These are phyloP conservation scores for Charadrius vociferus DNA, from an alignment of 2,113 vertebrate genomes.

Conservation along the genomic window DNA sequence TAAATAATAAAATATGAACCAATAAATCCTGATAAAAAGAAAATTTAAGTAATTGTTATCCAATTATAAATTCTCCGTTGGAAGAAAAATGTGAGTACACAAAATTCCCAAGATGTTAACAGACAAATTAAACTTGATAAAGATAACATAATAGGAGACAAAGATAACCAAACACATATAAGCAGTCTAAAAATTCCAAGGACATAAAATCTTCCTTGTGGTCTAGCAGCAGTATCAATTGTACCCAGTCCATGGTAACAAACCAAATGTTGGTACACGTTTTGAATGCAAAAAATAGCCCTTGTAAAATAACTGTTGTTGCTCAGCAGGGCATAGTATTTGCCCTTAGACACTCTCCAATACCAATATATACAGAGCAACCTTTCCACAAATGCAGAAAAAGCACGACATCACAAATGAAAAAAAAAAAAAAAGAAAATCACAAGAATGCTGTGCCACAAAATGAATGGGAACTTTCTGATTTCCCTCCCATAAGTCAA, in stretches of 20 bases:
- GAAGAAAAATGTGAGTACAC: not conserved
- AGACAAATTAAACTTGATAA: not conserved
- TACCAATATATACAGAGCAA: not conserved
- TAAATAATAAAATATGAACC: not conserved
- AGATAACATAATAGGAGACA: not conserved
- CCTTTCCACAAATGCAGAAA: not conserved
- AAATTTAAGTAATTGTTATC: not conserved
- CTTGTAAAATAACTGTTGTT: not conserved
- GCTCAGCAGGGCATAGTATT: not conserved
- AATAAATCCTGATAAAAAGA: not conserved
- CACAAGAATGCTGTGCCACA: accelerated
- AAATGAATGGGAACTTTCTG: not conserved
- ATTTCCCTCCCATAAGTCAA: not conserved
- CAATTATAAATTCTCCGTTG: not conserved
- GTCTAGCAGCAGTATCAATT: not conserved
- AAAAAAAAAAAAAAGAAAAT: not conserved
- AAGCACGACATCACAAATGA: not conserved
- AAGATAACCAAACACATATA: not conserved
- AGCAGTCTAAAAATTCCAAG: not conserved
- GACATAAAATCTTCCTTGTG: not conserved
- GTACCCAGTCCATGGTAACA: not conserved
- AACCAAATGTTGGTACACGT: not conserved
- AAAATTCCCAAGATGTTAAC: not conserved
- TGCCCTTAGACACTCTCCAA: not conserved
- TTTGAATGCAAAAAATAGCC: not conserved